Conservation (phyloP, 2,797 vertebrate genomes). For the Dendrocincla tyrannina region DNA sequence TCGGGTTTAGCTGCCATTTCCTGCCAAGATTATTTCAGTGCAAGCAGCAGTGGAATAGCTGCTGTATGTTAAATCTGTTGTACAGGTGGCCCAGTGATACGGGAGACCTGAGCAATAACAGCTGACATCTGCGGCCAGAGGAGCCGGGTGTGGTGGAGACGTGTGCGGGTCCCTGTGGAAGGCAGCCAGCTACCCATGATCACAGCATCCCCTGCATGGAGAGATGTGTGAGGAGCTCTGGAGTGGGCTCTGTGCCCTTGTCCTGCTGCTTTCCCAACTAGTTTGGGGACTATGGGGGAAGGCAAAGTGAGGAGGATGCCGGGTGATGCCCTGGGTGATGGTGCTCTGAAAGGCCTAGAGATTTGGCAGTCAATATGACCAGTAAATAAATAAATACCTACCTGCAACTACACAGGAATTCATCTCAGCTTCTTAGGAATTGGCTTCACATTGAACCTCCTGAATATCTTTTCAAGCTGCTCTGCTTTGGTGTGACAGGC, state of each 20-base stretch:
- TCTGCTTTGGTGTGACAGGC: not conserved
- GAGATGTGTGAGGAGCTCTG: not conserved
- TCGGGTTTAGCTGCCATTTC: not conserved
- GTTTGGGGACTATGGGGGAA: not conserved
- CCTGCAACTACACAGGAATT: not conserved
- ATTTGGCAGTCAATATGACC: not conserved
- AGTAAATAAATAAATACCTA: not conserved
- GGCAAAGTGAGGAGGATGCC: not conserved
- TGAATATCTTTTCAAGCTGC: not conserved
- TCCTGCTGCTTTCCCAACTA: not conserved
- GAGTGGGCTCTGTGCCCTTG: not conserved
- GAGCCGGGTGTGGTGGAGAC: not conserved
- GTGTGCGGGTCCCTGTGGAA: slow-evolving; percentile 43
- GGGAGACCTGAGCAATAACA: slow-evolving; percentile 68
- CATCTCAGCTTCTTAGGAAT: not conserved
- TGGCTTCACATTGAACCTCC: not conserved
- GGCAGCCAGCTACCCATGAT: slow-evolving; percentile 62
- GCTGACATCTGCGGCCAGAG: slow-evolving; percentile 66
- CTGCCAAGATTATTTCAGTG: slow-evolving; percentile 52
- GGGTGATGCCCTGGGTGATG: not conserved
- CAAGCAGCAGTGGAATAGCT: slow-evolving; percentile 45
- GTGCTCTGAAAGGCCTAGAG: not conserved
- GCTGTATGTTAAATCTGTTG: slow-evolving; percentile 64
- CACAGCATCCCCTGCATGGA: not conserved
- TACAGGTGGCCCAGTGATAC: slow-evolving; percentile 74